A percentile compares a stretch with the other conserved stretches of the same genome.
Evolutionary conservation across 2,888 invertebrate genomes (phyloP).

Genomic region (Morpho deidamia): DNA sequence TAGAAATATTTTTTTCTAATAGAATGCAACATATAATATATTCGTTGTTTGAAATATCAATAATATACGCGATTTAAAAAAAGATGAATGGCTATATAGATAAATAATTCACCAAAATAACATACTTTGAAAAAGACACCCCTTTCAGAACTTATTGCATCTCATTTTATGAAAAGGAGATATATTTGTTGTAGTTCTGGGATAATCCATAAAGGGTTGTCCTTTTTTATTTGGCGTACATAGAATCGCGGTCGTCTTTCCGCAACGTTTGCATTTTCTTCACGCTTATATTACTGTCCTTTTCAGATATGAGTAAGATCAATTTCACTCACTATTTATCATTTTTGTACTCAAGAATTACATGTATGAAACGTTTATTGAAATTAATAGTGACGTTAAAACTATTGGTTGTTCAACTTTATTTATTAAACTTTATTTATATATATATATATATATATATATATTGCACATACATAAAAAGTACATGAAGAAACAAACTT

Average conservation of each 20-base stretch:
- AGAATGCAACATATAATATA: too few species aligned
- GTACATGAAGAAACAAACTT: too few species aligned
- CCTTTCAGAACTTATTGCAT: slow-evolving; percentile 3
- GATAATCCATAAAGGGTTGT: slow-evolving; percentile 13
- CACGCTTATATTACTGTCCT: slow-evolving; percentile 10
- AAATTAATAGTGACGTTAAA: too few species aligned
- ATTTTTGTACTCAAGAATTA: too few species aligned
- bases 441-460: too few species aligned
- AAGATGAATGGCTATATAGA: background rate
- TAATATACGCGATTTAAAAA: background rate
- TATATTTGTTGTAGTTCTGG: slow-evolving; percentile 14
- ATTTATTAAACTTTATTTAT: too few species aligned
- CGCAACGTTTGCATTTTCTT: slow-evolving; percentile 11
- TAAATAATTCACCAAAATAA: background rate
- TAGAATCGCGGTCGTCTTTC: slow-evolving; percentile 11
- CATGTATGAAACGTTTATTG: too few species aligned
- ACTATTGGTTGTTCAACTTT: too few species aligned
- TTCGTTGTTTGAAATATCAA: too few species aligned
- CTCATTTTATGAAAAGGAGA: slow-evolving; percentile 8
- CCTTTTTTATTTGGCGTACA: slow-evolving; percentile 13
- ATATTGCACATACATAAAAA: too few species aligned
- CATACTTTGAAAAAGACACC: background rate
- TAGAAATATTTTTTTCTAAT: too few species aligned
- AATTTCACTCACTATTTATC: background rate
- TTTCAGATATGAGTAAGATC: slow-evolving; percentile 5